These are phyloP conservation scores for Camelus dromedarius DNA, from an alignment of 2,113 vertebrate genomes.

Conservation along the genomic window DNA sequence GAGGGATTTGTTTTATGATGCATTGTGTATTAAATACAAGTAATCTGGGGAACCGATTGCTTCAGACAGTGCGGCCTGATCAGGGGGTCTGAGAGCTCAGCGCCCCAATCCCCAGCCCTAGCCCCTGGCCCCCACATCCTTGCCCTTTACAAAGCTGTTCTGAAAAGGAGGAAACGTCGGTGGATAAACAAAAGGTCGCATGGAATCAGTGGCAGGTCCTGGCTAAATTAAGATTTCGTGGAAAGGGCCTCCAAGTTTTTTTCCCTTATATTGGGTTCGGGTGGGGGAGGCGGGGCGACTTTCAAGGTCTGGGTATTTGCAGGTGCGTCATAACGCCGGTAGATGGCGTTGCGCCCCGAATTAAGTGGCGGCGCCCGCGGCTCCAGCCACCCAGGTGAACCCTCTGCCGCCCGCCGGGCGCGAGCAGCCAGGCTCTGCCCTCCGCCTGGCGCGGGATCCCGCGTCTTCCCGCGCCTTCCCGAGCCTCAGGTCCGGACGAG, in stretches of 20 bases:
- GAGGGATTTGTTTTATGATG: conserved; percentile 99
- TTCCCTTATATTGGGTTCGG: conserved; percentile 22
- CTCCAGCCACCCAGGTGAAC: conserved; percentile 66
- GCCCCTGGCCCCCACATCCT: neutral
- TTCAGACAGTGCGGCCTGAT: conserved; percentile 90
- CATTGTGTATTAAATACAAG: conserved; percentile 99
- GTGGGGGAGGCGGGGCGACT: conserved; percentile 42
- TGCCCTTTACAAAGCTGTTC: conserved; percentile 70
- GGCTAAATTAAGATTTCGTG: conserved; percentile 84
- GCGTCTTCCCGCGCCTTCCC: neutral
- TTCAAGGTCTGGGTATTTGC: neutral
- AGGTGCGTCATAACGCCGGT: conserved; percentile 72
- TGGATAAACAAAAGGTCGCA: conserved; percentile 87
- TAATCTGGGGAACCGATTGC: conserved; percentile 98
- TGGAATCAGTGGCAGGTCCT: conserved; percentile 83
- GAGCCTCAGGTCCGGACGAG: neutral
- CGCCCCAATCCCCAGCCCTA: neutral
- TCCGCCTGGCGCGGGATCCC: rapidly evolving
- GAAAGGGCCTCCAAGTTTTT: conserved; percentile 74
- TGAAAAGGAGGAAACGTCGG: conserved; percentile 88
- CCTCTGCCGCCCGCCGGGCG: neutral
- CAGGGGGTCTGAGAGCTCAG: conserved; percentile 87
- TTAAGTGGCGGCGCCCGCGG: neutral
- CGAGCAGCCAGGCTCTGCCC: neutral
- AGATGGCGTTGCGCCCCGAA: conserved; percentile 92